Evolutionary conservation across 2,888 invertebrate genomes (phyloP).

Genomic region (Slavum lentiscoides): DNA sequence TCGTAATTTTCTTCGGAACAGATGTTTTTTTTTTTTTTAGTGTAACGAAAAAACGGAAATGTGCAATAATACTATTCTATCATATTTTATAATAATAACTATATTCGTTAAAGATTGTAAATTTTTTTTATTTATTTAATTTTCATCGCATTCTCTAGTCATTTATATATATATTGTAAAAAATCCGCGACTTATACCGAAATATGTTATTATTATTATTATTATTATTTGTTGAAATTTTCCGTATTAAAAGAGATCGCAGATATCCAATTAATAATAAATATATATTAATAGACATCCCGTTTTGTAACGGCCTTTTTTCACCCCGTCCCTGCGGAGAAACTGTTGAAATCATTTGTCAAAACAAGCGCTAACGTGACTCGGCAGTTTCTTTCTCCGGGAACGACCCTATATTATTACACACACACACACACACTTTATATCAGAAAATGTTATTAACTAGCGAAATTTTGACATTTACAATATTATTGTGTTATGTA

Average conservation of each 20-base stretch:
- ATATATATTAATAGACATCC: conserved; percentile 49
- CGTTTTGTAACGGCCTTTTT: conserved; percentile 25
- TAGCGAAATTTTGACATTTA: conserved; percentile 48
- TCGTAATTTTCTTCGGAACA: conserved; percentile 13
- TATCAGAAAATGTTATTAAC: conserved; percentile 51
- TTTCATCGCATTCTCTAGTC: conserved; percentile 12
- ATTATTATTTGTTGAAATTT: conserved; percentile 19
- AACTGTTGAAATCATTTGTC: conserved; percentile 53
- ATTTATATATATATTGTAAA: not conserved
- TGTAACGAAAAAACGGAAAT: conserved; percentile 29
- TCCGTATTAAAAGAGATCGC: conserved; percentile 27
- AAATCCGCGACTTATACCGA: conserved; percentile 4
- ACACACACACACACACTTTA: not conserved
- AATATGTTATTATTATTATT: conserved; percentile 11
- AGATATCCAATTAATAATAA: conserved; percentile 41
- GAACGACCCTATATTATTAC: not conserved
- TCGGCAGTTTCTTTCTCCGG: conserved; percentile 50
- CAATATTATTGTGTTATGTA: conserved; percentile 33
- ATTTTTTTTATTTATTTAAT: conserved; percentile 24
- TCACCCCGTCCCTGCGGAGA: conserved; percentile 25
- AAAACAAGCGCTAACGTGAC: conserved; percentile 52
- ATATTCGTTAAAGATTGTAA: not conserved
- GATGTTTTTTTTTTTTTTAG: not conserved
- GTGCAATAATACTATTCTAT: conserved; percentile 33
- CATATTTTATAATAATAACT: not conserved